Base-by-base conservation (phyloP, 1,140 invertebrate species). In the Nephila pilipes region DNA sequence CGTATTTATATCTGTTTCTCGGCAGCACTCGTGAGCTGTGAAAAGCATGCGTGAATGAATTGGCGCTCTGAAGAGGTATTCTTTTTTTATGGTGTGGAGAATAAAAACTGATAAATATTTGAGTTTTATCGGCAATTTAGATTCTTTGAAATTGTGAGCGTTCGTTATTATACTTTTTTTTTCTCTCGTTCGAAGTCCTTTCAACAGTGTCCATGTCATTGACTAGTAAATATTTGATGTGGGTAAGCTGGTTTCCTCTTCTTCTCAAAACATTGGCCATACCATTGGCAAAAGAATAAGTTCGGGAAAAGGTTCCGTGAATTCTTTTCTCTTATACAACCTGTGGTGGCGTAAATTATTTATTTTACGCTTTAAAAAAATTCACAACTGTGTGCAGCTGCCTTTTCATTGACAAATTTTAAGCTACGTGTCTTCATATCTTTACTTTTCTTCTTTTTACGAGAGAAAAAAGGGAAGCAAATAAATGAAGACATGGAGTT, bases 51-150 rank as follows among this genome's bases (percentile, higher is more conserved):
- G 79, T 38, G 32, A 80, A 80, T 80, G 36, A 81, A n/a, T 81
- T 54, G 20, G 10, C 46, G 5, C 46, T n/a, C 25, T 54, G 38
- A 80, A 22, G 36, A 46, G 79, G 16, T 38, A 46, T 32, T 69
- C 65, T 32, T 32, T 69, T 29, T 32, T 29, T 60, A 60, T 60
- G 5, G 22, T 20, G 20, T 25, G 2, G 22, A 75, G n/a, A 36
- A 75, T 75, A 75, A 75, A 46, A 54, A n/a, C 14, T 10, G 79
- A 81, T 81, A 81, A 81, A 81, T 81, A 54, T 81, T 54, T 81
- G 79, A 81, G 79, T 38, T 81, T 81, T 81, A 81, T 81, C 79
- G 79, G 79, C 32, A 22, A 38, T 80, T 46, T 38, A 38, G 32
- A 54, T 80, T 22, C 32, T 80, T 80, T 46, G 79, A 46, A 38